These are phyloP conservation scores for Polydrusus cervinus DNA, from an alignment of 2,888 invertebrate genomes.

Conservation along the genomic window DNA sequence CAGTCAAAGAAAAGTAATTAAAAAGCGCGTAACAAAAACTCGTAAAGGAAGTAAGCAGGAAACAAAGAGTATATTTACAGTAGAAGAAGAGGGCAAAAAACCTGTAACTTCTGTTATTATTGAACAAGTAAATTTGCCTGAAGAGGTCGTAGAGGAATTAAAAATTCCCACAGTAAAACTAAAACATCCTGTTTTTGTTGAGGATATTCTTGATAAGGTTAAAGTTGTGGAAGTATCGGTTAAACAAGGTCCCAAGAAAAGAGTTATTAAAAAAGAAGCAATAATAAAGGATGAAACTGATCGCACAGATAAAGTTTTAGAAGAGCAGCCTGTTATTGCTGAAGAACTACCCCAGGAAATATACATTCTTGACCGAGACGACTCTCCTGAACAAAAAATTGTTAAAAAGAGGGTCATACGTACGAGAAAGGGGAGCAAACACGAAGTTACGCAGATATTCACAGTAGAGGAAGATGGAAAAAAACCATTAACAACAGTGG, in stretches of 20 bases:
- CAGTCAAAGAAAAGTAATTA: conserved; percentile 65
- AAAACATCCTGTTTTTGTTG: conserved; percentile 47
- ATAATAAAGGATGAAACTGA: conserved; percentile 26
- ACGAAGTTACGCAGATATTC: conserved; percentile 66
- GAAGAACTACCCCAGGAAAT: conserved; percentile 70
- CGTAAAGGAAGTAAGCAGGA: conserved; percentile 69
- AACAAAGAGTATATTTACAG: conserved; percentile 70
- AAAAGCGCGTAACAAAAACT: conserved; percentile 68
- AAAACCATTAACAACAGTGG: conserved; percentile 67
- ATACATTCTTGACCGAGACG: conserved; percentile 64
- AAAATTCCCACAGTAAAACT: conserved; percentile 57
- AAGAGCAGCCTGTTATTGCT: conserved; percentile 55
- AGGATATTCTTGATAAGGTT: conserved; percentile 51
- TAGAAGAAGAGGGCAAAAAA: conserved; percentile 69
- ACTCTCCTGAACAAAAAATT: conserved; percentile 62
- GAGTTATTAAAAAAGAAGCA: conserved; percentile 52
- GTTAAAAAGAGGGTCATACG: conserved; percentile 68
- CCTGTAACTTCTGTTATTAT: conserved; percentile 67
- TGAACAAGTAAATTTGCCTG: conserved; percentile 58
- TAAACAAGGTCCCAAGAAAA: conserved; percentile 58
- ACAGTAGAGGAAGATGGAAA: conserved; percentile 69
- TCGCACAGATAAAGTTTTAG: conserved; percentile 51
- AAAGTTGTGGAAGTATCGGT: conserved; percentile 57
- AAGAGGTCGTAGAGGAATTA: conserved; percentile 66
- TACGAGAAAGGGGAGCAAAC: conserved; percentile 66